phyloP scores from a whole-genome alignment of 1,140 invertebrate species.

The Trachelipus rathkii region DNA sequence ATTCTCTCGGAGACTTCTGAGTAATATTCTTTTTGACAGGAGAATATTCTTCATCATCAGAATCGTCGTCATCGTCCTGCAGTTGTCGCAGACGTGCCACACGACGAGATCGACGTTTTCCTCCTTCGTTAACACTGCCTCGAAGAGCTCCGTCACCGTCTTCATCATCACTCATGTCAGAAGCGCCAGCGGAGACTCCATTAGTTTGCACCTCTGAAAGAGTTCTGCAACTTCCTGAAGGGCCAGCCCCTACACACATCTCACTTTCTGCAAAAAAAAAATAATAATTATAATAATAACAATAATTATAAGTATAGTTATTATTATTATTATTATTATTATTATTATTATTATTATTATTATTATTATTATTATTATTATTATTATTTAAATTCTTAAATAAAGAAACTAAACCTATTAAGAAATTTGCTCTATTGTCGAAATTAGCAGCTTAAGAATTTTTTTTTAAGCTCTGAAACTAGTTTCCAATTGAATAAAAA shows the following conservation, averaged over 20 bases:
- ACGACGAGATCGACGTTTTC: constrained; percentile 32
- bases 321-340: neutral
- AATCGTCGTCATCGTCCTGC: constrained; percentile 36
- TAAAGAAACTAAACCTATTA: too few species aligned
- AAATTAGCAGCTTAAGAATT: too few species aligned
- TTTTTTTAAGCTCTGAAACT: too few species aligned
- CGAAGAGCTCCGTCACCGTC: constrained; percentile 46
- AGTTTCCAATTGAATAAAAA: too few species aligned
- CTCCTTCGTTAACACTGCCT: constrained; percentile 23
- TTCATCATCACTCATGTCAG: constrained; percentile 46
- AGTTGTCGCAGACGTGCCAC: constrained; percentile 34
- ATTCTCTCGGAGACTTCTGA: neutral
- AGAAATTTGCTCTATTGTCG: too few species aligned
- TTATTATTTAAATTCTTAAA: too few species aligned
- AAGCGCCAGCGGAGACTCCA: neutral
- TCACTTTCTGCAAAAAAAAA: neutral
- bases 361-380: too few species aligned
- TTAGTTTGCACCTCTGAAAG: neutral
- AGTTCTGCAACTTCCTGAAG: neutral
- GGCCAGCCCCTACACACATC: neutral
- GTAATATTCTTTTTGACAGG: constrained; percentile 32
- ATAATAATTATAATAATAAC: neutral
- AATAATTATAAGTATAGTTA: neutral
- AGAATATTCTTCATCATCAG: constrained; percentile 42
- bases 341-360: constrained; percentile 5